Percentiles rank a stretch among this genome's conserved stretches.
phyloP scores from a whole-genome alignment of 2,113 vertebrate species.

The Sterrhoptilus dennistouni region DNA sequence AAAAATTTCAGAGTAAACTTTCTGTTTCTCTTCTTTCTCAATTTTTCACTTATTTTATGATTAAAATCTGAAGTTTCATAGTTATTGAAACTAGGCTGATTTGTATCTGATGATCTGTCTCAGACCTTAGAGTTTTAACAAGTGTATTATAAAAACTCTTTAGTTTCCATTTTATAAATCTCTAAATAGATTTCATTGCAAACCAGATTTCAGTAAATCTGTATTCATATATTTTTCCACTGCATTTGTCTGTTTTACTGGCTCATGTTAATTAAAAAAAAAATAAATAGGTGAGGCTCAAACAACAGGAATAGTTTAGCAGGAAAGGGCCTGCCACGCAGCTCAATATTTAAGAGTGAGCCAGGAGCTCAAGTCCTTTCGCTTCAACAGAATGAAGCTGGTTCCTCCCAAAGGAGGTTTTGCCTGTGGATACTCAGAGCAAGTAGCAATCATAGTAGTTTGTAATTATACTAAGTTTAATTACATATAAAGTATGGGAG shows the following conservation, averaged over 20 bases:
- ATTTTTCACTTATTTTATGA: background rate
- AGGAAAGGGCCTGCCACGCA: background rate
- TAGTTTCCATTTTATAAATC: background rate
- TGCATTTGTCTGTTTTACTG: background rate
- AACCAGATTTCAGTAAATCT: background rate
- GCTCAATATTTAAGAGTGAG: background rate
- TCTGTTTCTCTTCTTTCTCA: background rate
- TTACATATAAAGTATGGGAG: background rate
- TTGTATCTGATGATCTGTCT: background rate
- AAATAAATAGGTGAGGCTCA: background rate
- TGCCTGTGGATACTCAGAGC: background rate
- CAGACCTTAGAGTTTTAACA: background rate
- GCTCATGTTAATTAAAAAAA: background rate
- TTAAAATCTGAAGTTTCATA: background rate
- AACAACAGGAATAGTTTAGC: background rate
- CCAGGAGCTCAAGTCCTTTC: background rate
- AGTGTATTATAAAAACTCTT: background rate
- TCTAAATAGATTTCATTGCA: background rate
- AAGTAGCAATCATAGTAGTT: background rate
- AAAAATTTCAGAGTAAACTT: background rate
- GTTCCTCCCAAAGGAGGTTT: background rate
- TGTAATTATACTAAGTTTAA: background rate
- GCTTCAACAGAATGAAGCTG: background rate
- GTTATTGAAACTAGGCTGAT: background rate
- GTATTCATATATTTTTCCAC: background rate